These are phyloP conservation scores for Neodiprion fabricii DNA, from an alignment of 1,140 invertebrate species.

Conservation along the genomic window DNA sequence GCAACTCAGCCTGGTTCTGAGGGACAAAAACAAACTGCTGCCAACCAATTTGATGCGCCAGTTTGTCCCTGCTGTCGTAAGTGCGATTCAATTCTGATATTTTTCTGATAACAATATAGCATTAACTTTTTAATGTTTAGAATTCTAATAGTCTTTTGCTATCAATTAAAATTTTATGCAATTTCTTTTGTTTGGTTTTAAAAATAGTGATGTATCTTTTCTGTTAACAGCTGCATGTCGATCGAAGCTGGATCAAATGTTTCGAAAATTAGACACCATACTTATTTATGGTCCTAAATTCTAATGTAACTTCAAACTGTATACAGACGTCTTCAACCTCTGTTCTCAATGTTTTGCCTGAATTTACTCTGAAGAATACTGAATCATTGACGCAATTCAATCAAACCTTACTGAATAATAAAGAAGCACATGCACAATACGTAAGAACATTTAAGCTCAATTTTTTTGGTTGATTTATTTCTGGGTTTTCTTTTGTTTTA, in stretches of 20 bases:
- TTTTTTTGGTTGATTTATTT: no score
- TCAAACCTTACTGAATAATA: no score
- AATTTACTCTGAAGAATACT: no score
- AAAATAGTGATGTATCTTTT: conserved; percentile 9
- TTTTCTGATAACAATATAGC: neutral
- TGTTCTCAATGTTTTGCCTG: no score
- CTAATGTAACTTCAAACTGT: neutral
- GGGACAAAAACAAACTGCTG: no score
- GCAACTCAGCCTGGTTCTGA: no score
- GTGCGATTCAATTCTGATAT: conserved; percentile 11
- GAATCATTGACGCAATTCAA: no score
- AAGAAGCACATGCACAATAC: no score
- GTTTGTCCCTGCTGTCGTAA: neutral
- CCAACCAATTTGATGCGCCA: no score
- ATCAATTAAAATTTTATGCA: neutral
- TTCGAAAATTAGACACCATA: neutral
- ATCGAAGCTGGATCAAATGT: neutral
- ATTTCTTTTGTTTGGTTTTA: neutral
- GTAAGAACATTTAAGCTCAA: no score
- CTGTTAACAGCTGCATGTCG: conserved; percentile 12
- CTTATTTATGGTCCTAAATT: neutral
- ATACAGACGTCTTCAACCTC: no score
- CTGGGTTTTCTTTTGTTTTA: no score
- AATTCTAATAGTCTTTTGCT: conserved; percentile 6
- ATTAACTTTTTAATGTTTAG: neutral